phyloP scores from a whole-genome alignment of 1,140 invertebrate species.

The Listronotus bonariensis region DNA sequence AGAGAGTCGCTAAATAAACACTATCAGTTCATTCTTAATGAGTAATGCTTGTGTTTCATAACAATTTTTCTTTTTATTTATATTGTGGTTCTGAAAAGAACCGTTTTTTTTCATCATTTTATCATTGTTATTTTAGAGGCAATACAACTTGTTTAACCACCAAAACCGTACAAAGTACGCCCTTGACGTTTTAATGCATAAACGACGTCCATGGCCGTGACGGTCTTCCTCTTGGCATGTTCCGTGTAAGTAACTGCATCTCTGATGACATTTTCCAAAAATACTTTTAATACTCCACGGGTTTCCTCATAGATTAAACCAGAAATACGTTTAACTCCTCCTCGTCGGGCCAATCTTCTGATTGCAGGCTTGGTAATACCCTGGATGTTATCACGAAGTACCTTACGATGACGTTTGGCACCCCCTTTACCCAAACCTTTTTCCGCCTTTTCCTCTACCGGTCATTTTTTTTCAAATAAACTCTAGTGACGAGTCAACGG shows the following conservation, averaged over 20 bases:
- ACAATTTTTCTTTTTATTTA: too few relatives aligned
- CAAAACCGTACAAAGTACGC: constrained; percentile 58
- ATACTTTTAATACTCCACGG: constrained; percentile 74
- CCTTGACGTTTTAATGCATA: constrained; percentile 85
- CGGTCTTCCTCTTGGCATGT: constrained; percentile 81
- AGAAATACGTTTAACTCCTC: constrained; percentile 72
- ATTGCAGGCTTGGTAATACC: constrained; percentile 50
- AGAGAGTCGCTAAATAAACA: too few relatives aligned
- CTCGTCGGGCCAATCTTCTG: constrained; percentile 69
- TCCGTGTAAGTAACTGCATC: constrained; percentile 85
- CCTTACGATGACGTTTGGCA: constrained; percentile 71
- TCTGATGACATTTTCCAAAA: constrained; percentile 79
- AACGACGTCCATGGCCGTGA: constrained; percentile 86
- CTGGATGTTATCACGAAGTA: constrained; percentile 73
- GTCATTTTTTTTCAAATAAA: constrained; percentile 57
- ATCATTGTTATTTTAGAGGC: too few relatives aligned
- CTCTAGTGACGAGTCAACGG: not conserved
- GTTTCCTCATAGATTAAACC: constrained; percentile 75
- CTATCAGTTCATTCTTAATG: too few relatives aligned
- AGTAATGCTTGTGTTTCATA: too few relatives aligned
- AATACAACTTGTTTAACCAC: too few relatives aligned
- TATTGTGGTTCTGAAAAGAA: too few relatives aligned
- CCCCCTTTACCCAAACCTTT: constrained; percentile 69
- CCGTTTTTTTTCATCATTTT: too few relatives aligned
- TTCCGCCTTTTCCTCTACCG: constrained; percentile 71